Base-by-base conservation (phyloP, 1,140 invertebrate species). In the Whitmania pigra region DNA sequence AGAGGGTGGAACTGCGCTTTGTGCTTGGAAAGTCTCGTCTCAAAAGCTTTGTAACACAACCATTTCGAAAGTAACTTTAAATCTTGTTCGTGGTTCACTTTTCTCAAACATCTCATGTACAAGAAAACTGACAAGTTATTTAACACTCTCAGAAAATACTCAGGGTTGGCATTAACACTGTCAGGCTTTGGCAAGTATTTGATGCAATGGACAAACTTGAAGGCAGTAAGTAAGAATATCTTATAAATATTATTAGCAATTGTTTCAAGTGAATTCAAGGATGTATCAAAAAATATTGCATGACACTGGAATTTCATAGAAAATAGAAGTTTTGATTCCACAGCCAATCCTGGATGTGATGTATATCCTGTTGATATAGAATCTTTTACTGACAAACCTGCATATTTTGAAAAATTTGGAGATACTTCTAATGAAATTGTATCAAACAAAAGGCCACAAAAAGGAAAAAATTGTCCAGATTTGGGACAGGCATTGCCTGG, bases 371-470 rank as follows among this genome's bases (percentile, higher is more conserved):
- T 54, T 22, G 54, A 71, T 54, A 71, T 53, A 43, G 55, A 20
- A 72, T 29, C 36, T 22, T n/a, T 53, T 11, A 67, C 40, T n/a
- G 17, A 55, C 7, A 67, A 57, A 25, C 60, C 49, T 17, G 49
- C 25, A 43, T n/a, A 68, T 43, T 57, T 55, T 1, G 71, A 27
- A 53, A 67, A 72, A 53, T 72, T 63, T 15, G 63, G 22, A 3
- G 4, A 31, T 6, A 72, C 66, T 43, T 72, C 71, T 20, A 72
- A 57, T 11, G 63, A 43, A 18, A 18, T 53, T 17, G 53, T 29
- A 53, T 72, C 71, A 68, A 72, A 20, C n/a, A 72, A 31, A 31
- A 72, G n/a, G 15, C 71, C 71, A 72, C 71, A 72, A 31, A 60
- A 72, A 15, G 71, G 71, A 67, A 72, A 68, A 49, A 43, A 54